phyloP scores from a whole-genome alignment of 1,140 invertebrate species.

The Dendroctonus valens region DNA sequence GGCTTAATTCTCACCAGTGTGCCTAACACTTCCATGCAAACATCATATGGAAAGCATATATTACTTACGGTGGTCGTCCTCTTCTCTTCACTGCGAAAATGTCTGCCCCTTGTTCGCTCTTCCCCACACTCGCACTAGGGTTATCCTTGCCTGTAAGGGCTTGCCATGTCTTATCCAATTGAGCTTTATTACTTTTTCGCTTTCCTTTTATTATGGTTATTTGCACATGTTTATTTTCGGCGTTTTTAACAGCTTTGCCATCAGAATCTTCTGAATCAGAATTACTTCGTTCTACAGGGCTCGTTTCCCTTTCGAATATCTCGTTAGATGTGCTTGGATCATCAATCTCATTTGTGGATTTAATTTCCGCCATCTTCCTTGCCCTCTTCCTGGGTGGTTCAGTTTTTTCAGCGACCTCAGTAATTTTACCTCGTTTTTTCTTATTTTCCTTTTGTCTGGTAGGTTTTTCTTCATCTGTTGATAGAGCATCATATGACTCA shows the following conservation, averaged over 20 bases:
- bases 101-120: neutral
- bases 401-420: neutral
- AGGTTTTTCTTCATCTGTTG: no score
- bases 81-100: constrained; percentile 7
- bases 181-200: constrained; percentile 18
- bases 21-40: no score
- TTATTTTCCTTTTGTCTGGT: no score
- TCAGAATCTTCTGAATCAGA: no score
- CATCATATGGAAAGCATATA: neutral
- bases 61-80: constrained; percentile 18
- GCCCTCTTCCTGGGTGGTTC: constrained; percentile 1
- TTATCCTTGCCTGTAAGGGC: constrained; percentile 13
- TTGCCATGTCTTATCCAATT: constrained; percentile 26
- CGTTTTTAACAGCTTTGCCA: neutral
- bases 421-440: no score
- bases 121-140: neutral
- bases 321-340: no score
- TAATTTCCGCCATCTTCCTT: neutral
- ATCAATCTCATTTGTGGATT: no score
- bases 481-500: no score
- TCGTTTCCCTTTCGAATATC: no score
- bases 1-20: no score
- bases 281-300: no score
- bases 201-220: constrained; percentile 25
- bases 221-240: constrained; percentile 3